Conservation (phyloP, 2,888 invertebrate genomes). For the Alcis repandata region DNA sequence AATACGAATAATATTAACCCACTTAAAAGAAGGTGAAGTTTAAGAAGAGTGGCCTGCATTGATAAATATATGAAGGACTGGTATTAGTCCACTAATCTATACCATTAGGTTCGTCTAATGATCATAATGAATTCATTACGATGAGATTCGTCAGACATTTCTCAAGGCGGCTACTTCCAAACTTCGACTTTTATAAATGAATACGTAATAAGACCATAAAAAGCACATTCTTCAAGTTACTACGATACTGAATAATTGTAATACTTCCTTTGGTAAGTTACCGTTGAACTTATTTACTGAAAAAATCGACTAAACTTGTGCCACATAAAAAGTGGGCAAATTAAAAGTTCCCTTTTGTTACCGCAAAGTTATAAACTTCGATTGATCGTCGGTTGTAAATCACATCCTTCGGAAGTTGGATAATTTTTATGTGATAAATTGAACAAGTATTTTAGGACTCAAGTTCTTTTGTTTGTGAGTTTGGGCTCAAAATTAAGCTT, state of each 20-base stretch:
- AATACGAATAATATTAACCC: too few relatives aligned
- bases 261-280: background rate
- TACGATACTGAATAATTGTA: background rate
- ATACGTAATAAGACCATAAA: too few relatives aligned
- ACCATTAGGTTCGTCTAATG: too few relatives aligned
- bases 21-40: too few relatives aligned
- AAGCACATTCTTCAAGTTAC: too few relatives aligned
- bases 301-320: slow-evolving; percentile 17
- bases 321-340: slow-evolving; percentile 23
- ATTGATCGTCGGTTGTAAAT: slow-evolving; percentile 29
- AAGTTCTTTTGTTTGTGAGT: background rate
- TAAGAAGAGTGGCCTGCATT: too few relatives aligned
- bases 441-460: slow-evolving; percentile 12
- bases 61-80: too few relatives aligned
- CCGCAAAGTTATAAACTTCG: slow-evolving; percentile 19
- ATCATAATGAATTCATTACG: too few relatives aligned
- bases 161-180: too few relatives aligned
- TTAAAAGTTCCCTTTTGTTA: slow-evolving; percentile 30
- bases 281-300: slow-evolving; percentile 2
- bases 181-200: too few relatives aligned
- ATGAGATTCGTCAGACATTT: too few relatives aligned
- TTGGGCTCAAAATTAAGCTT: background rate
- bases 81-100: too few relatives aligned
- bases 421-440: slow-evolving; percentile 31
- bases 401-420: slow-evolving; percentile 18